Percentiles rank a stretch among this genome's conserved stretches.
Evolutionary conservation across 1,140 invertebrate genomes (phyloP).

Genomic region (Drosophila mojavensis): DNA sequence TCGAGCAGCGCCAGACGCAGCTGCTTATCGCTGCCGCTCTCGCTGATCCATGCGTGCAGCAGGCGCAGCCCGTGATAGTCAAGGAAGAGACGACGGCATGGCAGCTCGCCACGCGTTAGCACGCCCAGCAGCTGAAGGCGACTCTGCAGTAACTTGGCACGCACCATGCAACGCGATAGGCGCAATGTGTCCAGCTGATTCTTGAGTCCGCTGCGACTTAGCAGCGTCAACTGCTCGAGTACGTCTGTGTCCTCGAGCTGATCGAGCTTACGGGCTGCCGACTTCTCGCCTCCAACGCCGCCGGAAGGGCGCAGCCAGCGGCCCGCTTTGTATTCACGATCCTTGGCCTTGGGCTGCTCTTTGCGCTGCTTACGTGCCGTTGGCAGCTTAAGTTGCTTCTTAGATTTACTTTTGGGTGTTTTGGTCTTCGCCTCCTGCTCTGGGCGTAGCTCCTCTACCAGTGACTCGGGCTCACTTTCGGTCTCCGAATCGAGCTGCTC

Average conservation of each 20-base stretch:
- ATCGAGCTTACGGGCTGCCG: constrained; percentile 33
- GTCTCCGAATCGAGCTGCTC: constrained; percentile 85
- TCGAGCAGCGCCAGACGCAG: constrained; percentile 91
- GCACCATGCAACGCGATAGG: constrained; percentile 95
- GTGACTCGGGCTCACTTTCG: constrained; percentile 60
- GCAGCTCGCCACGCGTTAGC: constrained; percentile 90
- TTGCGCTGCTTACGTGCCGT: constrained; percentile 37
- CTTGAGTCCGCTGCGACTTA: constrained; percentile 90
- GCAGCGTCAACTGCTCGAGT: constrained; percentile 91
- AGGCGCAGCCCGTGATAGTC: constrained; percentile 97
- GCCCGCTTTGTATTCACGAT: constrained; percentile 68
- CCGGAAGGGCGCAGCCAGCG: constrained; percentile 60
- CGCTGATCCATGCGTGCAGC: constrained; percentile 95
- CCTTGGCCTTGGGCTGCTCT: constrained; percentile 56
- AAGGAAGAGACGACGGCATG: constrained; percentile 94
- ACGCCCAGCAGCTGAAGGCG: constrained; percentile 90
- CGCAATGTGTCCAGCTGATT: constrained; percentile 95
- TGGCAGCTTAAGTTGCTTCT: constrained; percentile 29
- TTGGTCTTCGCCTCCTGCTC: constrained; percentile 49
- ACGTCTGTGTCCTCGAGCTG: constrained; percentile 86
- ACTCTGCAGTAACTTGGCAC: constrained; percentile 92
- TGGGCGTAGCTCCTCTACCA: constrained; percentile 12
- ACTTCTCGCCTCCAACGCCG: constrained; percentile 21
- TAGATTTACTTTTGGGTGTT: constrained; percentile 10
- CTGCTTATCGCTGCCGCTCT: constrained; percentile 85